Evolutionary conservation across 2,888 invertebrate genomes (phyloP), one percentile per base, ranked within the genome.

Genomic region (Gastracanthus pulcherrimus): DNA sequence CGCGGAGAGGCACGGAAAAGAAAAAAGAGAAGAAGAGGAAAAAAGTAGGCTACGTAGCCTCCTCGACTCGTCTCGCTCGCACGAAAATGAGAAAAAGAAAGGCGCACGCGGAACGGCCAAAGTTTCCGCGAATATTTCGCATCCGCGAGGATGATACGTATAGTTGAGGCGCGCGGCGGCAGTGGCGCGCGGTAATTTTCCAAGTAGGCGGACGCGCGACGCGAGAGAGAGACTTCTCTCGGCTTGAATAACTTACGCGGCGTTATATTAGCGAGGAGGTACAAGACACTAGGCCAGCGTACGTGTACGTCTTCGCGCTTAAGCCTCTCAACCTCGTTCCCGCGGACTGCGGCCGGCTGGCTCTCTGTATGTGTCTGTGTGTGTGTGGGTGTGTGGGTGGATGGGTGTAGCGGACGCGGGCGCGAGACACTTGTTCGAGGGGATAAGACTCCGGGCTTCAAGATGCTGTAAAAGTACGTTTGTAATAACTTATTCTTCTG

Each of bases 241-340:
- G 9, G 64, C 36, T 79, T 70, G 74, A 79, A 75, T 71, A 75
- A 80, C 71, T 80, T 76, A 80, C 23, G 60, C 41, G 29, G 36
- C 23, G 36, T 16, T 19, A 41, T 41, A 66, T 5, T 19, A 36
- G 36, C 16, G 16, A 26, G 11, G 19, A 64, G 23, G 36, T 16
- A 19, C 5, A 26, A 51, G 45, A n/a, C 69, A 74, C 67, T 69
- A 80, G 79, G 76, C 75, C 76, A 71, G 41, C n/a, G 74, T 74
- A 69, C 76, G 80, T 75, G 58, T 82, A 82, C 77, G 80, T 80
- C 80, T 80, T 83, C 81, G 36, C 62, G 66, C 81, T 79, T 79
- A 83, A 81, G 81, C 81, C 79, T 38, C 72, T 83, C 79, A 79
- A 83, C 79, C 81, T 81, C 76, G 69, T 82, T 83, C 48, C 34